These are phyloP conservation scores for Oryctes rhinoceros DNA, from an alignment of 1,140 invertebrate genomes.

Conservation along the genomic window DNA sequence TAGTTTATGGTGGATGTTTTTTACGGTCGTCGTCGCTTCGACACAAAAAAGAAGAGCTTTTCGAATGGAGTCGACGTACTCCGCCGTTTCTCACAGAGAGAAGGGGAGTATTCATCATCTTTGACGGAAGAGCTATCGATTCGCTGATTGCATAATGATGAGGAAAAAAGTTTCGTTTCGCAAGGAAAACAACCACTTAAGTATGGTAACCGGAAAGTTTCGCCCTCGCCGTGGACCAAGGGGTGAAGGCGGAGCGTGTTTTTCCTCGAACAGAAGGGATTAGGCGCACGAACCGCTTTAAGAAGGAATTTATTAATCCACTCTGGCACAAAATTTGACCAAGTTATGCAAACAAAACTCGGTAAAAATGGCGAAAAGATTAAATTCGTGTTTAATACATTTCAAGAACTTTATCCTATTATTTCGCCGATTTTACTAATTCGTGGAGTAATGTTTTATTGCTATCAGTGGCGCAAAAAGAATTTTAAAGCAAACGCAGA, in stretches of 20 bases:
- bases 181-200: slow-evolving; percentile 33
- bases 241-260: slow-evolving; percentile 5
- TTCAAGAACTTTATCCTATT: slow-evolving; percentile 9
- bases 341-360: slow-evolving; percentile 12
- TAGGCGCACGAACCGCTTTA: neutral
- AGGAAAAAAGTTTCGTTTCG: slow-evolving; percentile 1
- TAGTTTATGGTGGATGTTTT: slow-evolving; percentile 8
- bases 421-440: neutral
- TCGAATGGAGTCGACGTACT: neutral
- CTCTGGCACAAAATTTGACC: slow-evolving; percentile 16
- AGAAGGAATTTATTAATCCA: slow-evolving; percentile 17
- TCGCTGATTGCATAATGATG: slow-evolving; percentile 33
- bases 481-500: too few species aligned
- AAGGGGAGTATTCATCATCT: slow-evolving; percentile 27
- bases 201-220: slow-evolving; percentile 27
- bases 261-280: neutral
- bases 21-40: neutral
- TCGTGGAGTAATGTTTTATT: neutral
- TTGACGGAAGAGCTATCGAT: slow-evolving; percentile 29
- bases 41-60: neutral
- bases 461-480: too few species aligned
- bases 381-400: slow-evolving; percentile 23
- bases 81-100: neutral
- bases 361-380: slow-evolving; percentile 17
- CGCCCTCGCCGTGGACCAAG: neutral